Percentiles rank a stretch among this genome's conserved stretches.
These are phyloP conservation scores for Glyptemys insculpta DNA, from an alignment of 2,797 vertebrate genomes.

Conservation along the genomic window DNA sequence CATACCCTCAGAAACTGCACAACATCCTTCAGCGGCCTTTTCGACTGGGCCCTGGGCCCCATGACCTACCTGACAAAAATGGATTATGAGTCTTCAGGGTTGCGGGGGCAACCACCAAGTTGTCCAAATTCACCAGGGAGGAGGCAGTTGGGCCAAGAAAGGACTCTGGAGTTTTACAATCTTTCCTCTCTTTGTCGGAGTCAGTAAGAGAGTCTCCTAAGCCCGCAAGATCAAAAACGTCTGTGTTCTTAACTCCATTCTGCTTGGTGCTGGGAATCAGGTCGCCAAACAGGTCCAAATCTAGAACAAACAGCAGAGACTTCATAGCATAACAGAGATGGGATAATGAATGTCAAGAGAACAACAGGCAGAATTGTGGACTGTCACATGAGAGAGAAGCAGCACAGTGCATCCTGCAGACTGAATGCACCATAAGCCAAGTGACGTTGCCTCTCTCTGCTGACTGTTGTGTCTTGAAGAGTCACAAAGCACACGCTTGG, in stretches of 20 bases:
- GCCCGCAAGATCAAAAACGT: slow-evolving; percentile 84
- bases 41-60: neutral
- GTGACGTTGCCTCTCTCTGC: neutral
- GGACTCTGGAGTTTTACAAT: slow-evolving; percentile 90
- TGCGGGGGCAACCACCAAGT: slow-evolving; percentile 84
- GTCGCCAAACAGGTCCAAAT: slow-evolving; percentile 85
- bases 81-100: slow-evolving; percentile 90
- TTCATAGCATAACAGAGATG: neutral
- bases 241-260: slow-evolving; percentile 85
- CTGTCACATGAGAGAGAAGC: neutral
- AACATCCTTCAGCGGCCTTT: neutral
- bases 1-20: neutral
- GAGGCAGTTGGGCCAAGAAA: slow-evolving; percentile 93
- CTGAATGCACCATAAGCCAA: neutral
- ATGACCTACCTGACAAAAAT: slow-evolving; percentile 89
- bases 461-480: neutral
- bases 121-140: slow-evolving; percentile 93
- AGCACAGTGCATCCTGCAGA: neutral
- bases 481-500: neutral
- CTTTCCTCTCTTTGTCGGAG: slow-evolving; percentile 74
- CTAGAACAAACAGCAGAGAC: slow-evolving; percentile 50
- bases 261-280: slow-evolving; percentile 80
- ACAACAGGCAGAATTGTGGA: neutral
- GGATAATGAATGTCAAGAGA: neutral
- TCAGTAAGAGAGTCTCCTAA: slow-evolving; percentile 84